Base-by-base conservation (phyloP, 2,797 vertebrate species). In the Perodicticus potto region DNA sequence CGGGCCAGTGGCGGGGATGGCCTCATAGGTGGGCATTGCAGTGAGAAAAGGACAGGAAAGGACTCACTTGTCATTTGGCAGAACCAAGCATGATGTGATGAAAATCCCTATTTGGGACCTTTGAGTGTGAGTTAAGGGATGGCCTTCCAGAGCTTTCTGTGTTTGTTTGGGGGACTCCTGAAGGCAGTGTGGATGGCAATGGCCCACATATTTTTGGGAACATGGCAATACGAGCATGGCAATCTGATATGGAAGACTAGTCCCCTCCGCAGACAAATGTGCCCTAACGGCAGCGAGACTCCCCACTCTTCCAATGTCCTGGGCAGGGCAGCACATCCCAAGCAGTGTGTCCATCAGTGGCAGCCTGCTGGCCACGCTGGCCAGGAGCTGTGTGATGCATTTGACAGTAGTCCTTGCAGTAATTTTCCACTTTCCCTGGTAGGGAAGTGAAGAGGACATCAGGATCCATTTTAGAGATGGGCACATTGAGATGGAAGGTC, bases 301-400 rank as follows among this genome's bases (percentile, higher is more conserved):
- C 7, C 34, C 37, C 17, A 22, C 8, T n/a, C 25, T 78, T 69
- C 57, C 49, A 3, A 6, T 10, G 57, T 53, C n/a, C 11, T 0
- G 1, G 55, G 20, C 0, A 0, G 6, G 3, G 3, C 2, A 0
- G 57, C 29, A 5, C 40, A 6, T 77, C 57, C 72, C 7, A 32
- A 12, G 45, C 70, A 8, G 13, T 1, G n/a, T 45, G 57, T 53
- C 22, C 37, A 2, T 27, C 7, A 20, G 29, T 9, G 3, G 22
- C 32, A 43, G 27, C 29, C 34, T 53, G 53, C 14, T 40, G 53
- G 17, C 27, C 11, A 19, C 1, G 3, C 14, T 12, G 8, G 69
- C 4, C 14, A 78, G 55, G 59, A 37, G 43, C 12, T 27, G n/a
- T 20, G 5, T 40, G 57, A n/a, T 22, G 3, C n/a, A 25, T 65